A percentile compares a stretch with the other conserved stretches of the same genome.
phyloP scores from a whole-genome alignment of 2,888 invertebrate genomes.

The Epinotia bilunana region DNA sequence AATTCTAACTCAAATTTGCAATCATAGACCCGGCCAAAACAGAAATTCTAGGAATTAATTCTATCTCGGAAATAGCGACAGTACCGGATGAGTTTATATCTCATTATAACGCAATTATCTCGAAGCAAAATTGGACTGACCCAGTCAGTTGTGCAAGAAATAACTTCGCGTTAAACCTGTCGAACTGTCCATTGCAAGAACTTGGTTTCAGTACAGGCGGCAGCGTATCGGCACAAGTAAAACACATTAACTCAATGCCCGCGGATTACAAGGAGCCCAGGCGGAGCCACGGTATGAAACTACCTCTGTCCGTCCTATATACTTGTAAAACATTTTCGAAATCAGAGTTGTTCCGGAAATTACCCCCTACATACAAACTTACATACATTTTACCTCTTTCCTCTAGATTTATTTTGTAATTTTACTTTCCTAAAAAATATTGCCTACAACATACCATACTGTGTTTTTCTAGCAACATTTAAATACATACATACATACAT shows the following conservation, averaged over 20 bases:
- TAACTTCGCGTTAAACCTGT: slow-evolving; percentile 65
- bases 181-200: slow-evolving; percentile 59
- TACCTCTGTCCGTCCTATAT: too few species aligned
- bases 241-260: background rate
- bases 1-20: slow-evolving; percentile 5
- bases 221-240: slow-evolving; percentile 34
- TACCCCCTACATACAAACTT: too few species aligned
- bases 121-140: slow-evolving; percentile 58
- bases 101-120: slow-evolving; percentile 55
- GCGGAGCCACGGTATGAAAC: too few species aligned
- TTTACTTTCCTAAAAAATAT: too few species aligned
- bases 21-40: slow-evolving; percentile 4
- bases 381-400: too few species aligned
- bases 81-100: slow-evolving; percentile 46
- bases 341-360: too few species aligned
- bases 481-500: too few species aligned
- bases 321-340: too few species aligned
- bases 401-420: too few species aligned
- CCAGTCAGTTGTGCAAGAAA: slow-evolving; percentile 61
- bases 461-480: too few species aligned
- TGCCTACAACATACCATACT: too few species aligned
- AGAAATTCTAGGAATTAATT: slow-evolving; percentile 41
- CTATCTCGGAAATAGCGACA: slow-evolving; percentile 41
- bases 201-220: slow-evolving; percentile 45
- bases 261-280: too few species aligned